Evolutionary conservation across 1,140 invertebrate genomes (phyloP).

Genomic region (Bombus turneri): DNA sequence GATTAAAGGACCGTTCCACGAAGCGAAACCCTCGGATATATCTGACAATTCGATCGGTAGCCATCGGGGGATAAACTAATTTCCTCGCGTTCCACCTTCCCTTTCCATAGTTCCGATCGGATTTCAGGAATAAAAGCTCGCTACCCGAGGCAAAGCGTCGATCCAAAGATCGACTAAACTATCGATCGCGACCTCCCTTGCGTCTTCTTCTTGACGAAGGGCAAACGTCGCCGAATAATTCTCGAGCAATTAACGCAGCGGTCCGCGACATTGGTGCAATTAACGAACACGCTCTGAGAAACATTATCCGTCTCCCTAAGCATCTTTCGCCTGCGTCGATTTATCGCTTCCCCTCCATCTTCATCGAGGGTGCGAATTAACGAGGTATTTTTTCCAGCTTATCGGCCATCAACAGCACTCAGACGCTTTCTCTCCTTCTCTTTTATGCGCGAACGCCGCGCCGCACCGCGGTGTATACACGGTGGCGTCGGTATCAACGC

Average conservation of each 20-base stretch:
- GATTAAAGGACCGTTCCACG: conserved; percentile 60
- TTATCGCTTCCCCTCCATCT: neutral
- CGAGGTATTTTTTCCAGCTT: conserved; percentile 31
- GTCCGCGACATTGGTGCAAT: conserved; percentile 38
- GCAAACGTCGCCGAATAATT: conserved; percentile 31
- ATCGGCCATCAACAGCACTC: conserved; percentile 25
- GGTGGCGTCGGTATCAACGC: too few species aligned
- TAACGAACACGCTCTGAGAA: conserved; percentile 42
- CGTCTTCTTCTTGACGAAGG: neutral
- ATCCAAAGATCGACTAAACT: neutral
- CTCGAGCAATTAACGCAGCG: conserved; percentile 43
- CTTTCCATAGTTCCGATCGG: neutral
- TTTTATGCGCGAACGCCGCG: neutral
- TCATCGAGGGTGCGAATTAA: conserved; percentile 52
- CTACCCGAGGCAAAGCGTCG: too few species aligned
- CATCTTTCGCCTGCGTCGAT: conserved; percentile 25
- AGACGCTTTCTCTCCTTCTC: conserved; percentile 13
- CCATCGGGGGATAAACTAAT: conserved; percentile 64
- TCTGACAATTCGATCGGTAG: conserved; percentile 64
- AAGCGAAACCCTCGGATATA: conserved; percentile 49
- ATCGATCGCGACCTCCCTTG: neutral
- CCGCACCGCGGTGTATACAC: neutral
- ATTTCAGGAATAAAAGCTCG: neutral
- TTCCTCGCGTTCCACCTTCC: conserved; percentile 52
- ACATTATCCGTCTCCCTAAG: conserved; percentile 31